Base-by-base conservation (phyloP, 2,888 invertebrate genomes). In the Isoperla grammatica region DNA sequence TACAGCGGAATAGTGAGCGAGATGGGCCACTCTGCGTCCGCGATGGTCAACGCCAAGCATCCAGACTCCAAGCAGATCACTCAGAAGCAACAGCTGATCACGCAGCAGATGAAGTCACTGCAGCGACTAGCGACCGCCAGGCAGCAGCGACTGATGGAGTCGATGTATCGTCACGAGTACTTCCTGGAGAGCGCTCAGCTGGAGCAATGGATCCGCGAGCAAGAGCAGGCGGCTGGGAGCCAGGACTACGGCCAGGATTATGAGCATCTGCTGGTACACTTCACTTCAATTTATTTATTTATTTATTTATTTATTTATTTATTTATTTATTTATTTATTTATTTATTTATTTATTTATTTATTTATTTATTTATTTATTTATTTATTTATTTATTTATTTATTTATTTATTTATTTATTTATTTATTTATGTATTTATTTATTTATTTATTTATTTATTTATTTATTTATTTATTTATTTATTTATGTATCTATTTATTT, bases 221-320 rank as follows among this genome's bases (percentile, higher is more conserved):
- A 95, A 72, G 84, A 90, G 70, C 88, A 90, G 55, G 86, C 88
- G 0, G 95, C 95, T 1, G 87, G 88, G 54, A 90, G 90, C 59
- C 95, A 95, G 69, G 96, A 96, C 72, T 95, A 92, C 69, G 96
- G 96, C 0, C 91, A 91, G 72, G 96, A 97, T 73, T 95, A 89
- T 69, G 94, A 95, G 69, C 95, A 95, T 76, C 75, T 95, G 55
- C 72, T 37, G 54, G 29, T 29, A 29, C 5, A 29, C 29, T 29
- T 8, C 8, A 29, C 4, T 39, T 50, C 15, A 22, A 13, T 53
- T 17, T 15, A 35, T 8, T 8, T 29, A 4, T 2, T 35, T 23
- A 19, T 12, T 3, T 37, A 20, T 15, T 29, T 20, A 23, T n/a
- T 13, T 35, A 15, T 35, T 4, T 35, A 20, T 8, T 5, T 17